Percentiles rank a stretch among this genome's conserved stretches.
phyloP scores from a whole-genome alignment of 2,797 vertebrate species.

The Scolopax bukidnonensis region DNA sequence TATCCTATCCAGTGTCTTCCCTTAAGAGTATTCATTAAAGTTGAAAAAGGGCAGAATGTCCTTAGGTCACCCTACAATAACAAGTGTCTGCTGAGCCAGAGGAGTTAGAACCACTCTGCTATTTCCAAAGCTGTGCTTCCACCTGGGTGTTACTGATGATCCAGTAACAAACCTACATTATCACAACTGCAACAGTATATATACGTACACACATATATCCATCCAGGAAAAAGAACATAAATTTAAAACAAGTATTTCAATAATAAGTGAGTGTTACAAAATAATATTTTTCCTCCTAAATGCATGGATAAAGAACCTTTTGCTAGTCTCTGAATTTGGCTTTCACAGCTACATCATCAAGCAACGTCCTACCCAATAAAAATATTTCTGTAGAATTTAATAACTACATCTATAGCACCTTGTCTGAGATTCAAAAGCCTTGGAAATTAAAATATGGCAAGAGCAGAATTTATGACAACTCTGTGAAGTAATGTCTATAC shows the following conservation, averaged over 20 bases:
- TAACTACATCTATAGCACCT: conserved; percentile 77
- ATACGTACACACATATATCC: neutral
- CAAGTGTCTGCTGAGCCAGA: neutral
- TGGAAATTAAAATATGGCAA: conserved; percentile 75
- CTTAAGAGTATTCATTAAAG: neutral
- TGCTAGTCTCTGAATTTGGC: conserved; percentile 74
- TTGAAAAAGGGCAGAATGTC: neutral
- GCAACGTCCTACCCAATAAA: conserved; percentile 77
- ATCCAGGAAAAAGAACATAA: neutral
- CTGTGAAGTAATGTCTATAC: conserved; percentile 77
- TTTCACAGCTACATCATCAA: conserved; percentile 71
- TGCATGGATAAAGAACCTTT: conserved; percentile 72
- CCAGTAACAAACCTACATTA: neutral
- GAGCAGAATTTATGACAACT: conserved; percentile 65
- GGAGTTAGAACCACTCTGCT: neutral
- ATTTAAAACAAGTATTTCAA: conserved; percentile 22
- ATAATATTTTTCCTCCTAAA: conserved; percentile 73
- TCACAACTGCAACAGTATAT: neutral
- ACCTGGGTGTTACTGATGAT: neutral
- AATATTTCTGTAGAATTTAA: conserved; percentile 77
- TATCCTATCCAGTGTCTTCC: neutral
- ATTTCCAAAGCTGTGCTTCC: neutral
- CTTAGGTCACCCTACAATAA: neutral
- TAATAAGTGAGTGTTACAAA: conserved; percentile 45
- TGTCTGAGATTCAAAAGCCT: conserved; percentile 73